Percentiles rank a stretch among this genome's conserved stretches.
phyloP scores from a whole-genome alignment of 2,888 invertebrate species.

The Odontomyia ornata region DNA sequence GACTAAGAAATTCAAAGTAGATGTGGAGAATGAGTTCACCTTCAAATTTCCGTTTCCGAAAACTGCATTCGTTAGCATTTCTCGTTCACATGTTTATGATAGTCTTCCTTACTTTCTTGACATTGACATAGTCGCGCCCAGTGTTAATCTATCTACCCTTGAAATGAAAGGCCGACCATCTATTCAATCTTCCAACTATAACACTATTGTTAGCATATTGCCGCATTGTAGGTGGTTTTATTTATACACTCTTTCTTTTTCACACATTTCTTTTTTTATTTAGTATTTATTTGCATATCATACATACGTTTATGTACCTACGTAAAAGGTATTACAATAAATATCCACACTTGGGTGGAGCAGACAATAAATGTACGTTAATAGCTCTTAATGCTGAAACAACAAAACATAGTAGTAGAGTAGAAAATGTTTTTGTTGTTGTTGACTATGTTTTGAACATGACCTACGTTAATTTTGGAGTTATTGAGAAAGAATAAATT shows the following conservation, averaged over 20 bases:
- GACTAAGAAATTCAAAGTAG: too few species aligned
- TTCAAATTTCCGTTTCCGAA: background rate
- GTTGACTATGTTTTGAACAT: slow-evolving; percentile 9
- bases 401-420: background rate
- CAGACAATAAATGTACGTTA: background rate
- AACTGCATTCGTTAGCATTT: slow-evolving; percentile 36
- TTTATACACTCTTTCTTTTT: slow-evolving; percentile 3
- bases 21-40: background rate
- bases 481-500: too few species aligned
- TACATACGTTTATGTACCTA: background rate
- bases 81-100: slow-evolving; percentile 4
- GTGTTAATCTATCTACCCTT: slow-evolving; percentile 16
- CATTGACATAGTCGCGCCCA: slow-evolving; percentile 9
- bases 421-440: background rate
- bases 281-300: background rate
- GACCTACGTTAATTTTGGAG: background rate
- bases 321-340: slow-evolving; percentile 17
- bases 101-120: background rate
- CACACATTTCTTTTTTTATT: background rate
- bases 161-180: slow-evolving; percentile 19
- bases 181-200: background rate
- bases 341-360: background rate
- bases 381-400: background rate
- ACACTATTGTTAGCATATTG: background rate
- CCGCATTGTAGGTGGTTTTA: slow-evolving; percentile 19